A percentile compares a stretch with the other conserved stretches of the same genome.
Conservation (phyloP, 2,113 vertebrate species). For the Phoxinus phoxinus region DNA sequence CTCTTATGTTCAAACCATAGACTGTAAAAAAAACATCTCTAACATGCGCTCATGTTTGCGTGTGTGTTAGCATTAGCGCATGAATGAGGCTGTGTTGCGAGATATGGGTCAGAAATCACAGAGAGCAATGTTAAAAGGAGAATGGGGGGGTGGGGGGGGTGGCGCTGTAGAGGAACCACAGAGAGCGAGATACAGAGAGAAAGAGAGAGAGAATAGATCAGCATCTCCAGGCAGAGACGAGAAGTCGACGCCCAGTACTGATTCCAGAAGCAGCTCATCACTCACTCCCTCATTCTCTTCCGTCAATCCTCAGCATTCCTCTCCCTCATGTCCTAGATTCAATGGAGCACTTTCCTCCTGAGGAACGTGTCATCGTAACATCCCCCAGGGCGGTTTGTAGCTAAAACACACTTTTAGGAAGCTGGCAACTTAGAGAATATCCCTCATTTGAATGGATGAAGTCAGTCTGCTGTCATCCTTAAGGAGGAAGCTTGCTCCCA, state of each 20-base stretch:
- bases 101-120: constrained; percentile 49
- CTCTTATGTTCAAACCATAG: neutral
- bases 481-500: constrained; percentile 8
- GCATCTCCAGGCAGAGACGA: constrained; percentile 38
- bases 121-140: constrained; percentile 19
- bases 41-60: constrained; percentile 1
- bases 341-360: neutral
- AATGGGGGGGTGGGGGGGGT: constrained; percentile 16
- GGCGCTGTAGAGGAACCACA: neutral
- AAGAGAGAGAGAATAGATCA: constrained; percentile 42
- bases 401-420: constrained; percentile 19
- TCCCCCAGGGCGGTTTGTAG: neutral
- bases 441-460: constrained; percentile 24
- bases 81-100: constrained; percentile 20
- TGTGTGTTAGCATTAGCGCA: constrained; percentile 6
- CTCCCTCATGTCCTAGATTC: constrained; percentile 25
- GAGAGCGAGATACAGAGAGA: constrained; percentile 28
- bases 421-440: neutral
- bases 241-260: constrained; percentile 69
- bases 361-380: neutral
- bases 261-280: constrained; percentile 65
- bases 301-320: constrained; percentile 25
- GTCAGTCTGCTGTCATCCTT: neutral
- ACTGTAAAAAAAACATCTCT: too few species aligned
- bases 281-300: constrained; percentile 41